phyloP scores from a whole-genome alignment of 2,888 invertebrate genomes.

The Digitonthophagus gazella region DNA sequence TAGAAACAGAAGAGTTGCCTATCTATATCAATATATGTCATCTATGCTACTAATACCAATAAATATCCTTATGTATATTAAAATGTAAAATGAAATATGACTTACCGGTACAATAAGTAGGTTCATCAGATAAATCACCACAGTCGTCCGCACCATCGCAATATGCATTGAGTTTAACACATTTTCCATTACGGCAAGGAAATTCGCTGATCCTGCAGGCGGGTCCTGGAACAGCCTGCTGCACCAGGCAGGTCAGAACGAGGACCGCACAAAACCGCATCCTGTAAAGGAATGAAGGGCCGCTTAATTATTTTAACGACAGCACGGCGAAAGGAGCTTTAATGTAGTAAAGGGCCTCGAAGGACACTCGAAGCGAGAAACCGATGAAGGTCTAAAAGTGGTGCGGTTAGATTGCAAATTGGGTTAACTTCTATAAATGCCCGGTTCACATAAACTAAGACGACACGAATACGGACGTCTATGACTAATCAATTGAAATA shows the following conservation, averaged over 20 bases:
- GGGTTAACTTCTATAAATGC: no score
- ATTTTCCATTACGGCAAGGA: constrained; percentile 69
- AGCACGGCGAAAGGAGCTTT: neutral
- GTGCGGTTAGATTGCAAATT: no score
- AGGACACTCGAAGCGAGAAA: neutral
- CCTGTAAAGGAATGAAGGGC: constrained; percentile 33
- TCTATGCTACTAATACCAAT: no score
- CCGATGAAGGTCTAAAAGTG: neutral
- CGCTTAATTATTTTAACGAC: neutral
- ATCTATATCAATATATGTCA: no score
- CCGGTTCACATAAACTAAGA: no score
- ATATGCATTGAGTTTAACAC: constrained; percentile 81
- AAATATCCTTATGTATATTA: no score
- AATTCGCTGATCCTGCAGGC: constrained; percentile 78
- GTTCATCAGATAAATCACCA: constrained; percentile 83
- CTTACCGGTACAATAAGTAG: constrained; percentile 72
- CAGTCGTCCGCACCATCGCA: constrained; percentile 85
- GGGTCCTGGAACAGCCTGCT: constrained; percentile 49
- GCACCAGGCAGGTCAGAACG: constrained; percentile 31
- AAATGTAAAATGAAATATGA: constrained; percentile 9
- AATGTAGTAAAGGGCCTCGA: neutral
- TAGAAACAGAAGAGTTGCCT: no score
- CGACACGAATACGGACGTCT: no score
- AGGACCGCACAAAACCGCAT: constrained; percentile 40
- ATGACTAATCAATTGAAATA: no score